Base-by-base conservation (phyloP, 2,797 vertebrate genomes). In the Sibirionetta formosa region DNA sequence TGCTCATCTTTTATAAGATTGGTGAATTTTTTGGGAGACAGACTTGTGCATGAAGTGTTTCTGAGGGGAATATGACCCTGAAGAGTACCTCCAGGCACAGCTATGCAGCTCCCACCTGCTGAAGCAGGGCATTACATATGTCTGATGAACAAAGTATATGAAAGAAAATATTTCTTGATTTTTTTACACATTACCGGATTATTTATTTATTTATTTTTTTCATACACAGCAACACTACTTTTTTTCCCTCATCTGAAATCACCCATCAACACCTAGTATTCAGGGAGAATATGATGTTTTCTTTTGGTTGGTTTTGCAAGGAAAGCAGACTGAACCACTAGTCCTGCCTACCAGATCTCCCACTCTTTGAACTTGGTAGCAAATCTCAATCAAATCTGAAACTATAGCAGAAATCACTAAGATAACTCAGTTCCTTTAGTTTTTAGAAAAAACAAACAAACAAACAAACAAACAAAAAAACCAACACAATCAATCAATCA, bases 11-110 rank as follows among this genome's bases (percentile, higher is more conserved):
- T 50, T 77, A 63, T 15, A 65, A 71, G 51, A 61, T 7, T 5
- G 42, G 27, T 33, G 27, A 54, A 26, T 77, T 82, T 92, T 60
- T 2, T 11, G 44, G 68, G 63, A 69, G 73, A 71, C 57, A 50
- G 40, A 48, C 36, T n/a, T 86, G 58, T 78, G 33, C 35, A 33
- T 38, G 19, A 57, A 22, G 44, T 4, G 35, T 42, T 82, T 80
- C 63, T 4, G 9, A 92, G 33, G 29, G 31, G 60, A 88, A 63
- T 17, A 48, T 69, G 56, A 77, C 27, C 29, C 0, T 60, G 1
- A 50, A 42, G 50, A 20, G 20, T 60, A 40, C 0, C 0, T 51
- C 29, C 44, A 56, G n/a, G 24, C 78, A 84, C 0, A 5, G 56
- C 6, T 44, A 29, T 51, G 60, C 68, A 73, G 82, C 23, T 92